These are phyloP conservation scores for Carduelis carduelis DNA, from an alignment of 2,797 vertebrate species.

Conservation along the genomic window DNA sequence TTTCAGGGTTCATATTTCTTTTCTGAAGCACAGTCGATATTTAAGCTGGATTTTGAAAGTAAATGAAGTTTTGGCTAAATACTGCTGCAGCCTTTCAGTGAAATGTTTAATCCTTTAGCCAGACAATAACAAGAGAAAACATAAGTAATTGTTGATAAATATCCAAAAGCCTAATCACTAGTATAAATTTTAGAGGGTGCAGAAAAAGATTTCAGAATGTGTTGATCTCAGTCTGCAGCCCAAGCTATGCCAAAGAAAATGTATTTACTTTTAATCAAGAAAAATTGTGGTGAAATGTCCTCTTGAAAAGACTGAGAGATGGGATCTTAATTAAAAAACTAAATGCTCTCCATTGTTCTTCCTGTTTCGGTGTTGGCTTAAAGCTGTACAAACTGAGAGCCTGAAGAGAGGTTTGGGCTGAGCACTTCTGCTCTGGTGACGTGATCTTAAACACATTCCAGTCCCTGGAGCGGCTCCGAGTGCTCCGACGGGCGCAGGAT, in stretches of 20 bases:
- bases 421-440: background rate
- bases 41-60: conserved; percentile 23
- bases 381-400: background rate
- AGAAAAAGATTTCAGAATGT: background rate
- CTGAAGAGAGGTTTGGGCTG: background rate
- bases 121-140: conserved; percentile 18
- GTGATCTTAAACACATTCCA: background rate
- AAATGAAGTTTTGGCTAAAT: conserved; percentile 22
- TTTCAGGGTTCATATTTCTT: background rate
- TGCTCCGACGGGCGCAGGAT: background rate
- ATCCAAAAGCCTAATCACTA: conserved; percentile 35
- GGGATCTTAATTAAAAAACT: conserved; percentile 4
- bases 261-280: conserved; percentile 35
- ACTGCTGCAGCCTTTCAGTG: background rate
- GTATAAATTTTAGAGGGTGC: conserved; percentile 1
- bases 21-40: background rate
- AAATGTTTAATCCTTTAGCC: conserved; percentile 6
- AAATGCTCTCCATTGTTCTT: background rate
- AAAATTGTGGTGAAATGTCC: background rate
- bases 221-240: conserved; percentile 10
- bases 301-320: background rate
- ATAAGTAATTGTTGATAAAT: conserved; percentile 39
- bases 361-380: background rate
- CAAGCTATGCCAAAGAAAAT: conserved; percentile 19
- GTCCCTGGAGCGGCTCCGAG: background rate